Percentiles rank a stretch among this genome's conserved stretches.
Evolutionary conservation across 2,888 invertebrate species (phyloP).

Genomic region (Xestia rhomboidea): DNA sequence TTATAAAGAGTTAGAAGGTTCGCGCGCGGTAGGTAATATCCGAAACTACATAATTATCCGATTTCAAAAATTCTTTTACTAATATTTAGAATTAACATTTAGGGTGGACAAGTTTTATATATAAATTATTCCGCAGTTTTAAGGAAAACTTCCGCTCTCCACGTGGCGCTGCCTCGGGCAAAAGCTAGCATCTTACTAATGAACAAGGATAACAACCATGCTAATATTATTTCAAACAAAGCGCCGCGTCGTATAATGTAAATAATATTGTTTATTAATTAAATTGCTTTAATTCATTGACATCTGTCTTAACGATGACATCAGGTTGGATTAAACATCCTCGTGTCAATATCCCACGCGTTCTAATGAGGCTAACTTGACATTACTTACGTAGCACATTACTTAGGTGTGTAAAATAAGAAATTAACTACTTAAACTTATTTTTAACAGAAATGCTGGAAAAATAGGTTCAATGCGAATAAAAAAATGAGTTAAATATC

Average conservation of each 20-base stretch:
- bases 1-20: background rate
- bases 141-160: background rate
- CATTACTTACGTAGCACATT: too few relatives aligned
- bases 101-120: background rate
- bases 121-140: background rate
- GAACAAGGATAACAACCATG: constrained; percentile 38
- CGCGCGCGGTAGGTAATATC: background rate
- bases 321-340: constrained; percentile 40
- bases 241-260: constrained; percentile 7
- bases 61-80: background rate
- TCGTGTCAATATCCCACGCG: constrained; percentile 19
- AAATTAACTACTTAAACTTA: background rate
- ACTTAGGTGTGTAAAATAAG: background rate
- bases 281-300: constrained; percentile 54
- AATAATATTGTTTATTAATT: constrained; percentile 22
- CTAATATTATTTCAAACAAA: constrained; percentile 30
- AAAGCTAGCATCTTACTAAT: background rate
- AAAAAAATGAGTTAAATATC: constrained; percentile 8
- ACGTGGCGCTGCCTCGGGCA: background rate
- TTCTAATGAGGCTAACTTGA: constrained; percentile 44
- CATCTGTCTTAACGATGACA: constrained; percentile 42
- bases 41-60: background rate
- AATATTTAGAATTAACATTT: background rate
- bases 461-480: background rate
- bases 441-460: background rate